Conservation (phyloP, 2,113 vertebrate genomes). For the Heloderma charlesbogerti region DNA sequence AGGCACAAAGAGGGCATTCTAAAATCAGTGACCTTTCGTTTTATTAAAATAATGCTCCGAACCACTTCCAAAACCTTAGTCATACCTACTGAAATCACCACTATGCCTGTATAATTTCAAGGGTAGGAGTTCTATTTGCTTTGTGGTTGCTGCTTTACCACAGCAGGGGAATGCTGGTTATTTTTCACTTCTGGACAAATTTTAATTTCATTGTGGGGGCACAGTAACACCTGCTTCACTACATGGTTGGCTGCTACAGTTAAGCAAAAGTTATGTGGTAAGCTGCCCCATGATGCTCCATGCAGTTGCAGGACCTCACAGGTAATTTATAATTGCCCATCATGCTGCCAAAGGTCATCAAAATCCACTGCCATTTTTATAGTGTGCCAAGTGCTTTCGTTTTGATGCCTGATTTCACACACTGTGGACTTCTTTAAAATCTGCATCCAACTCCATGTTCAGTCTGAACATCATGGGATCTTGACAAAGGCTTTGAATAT, state of each 20-base stretch:
- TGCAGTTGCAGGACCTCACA: neutral
- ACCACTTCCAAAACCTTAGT: neutral
- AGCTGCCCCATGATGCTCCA: neutral
- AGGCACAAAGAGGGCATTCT: neutral
- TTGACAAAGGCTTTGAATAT: neutral
- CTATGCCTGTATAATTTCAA: neutral
- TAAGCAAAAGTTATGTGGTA: neutral
- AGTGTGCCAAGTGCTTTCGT: neutral
- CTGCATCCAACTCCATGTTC: no score
- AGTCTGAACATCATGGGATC: neutral
- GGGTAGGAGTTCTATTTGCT: no score
- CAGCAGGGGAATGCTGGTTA: neutral
- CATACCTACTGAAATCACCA: neutral
- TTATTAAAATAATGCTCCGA: neutral
- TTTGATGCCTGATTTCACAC: neutral
- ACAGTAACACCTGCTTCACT: neutral
- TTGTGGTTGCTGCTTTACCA: neutral
- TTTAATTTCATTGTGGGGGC: neutral
- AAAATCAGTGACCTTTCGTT: no score
- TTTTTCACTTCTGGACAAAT: no score
- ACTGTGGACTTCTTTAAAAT: neutral
- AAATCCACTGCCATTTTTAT: neutral
- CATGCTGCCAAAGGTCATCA: neutral
- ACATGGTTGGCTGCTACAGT: neutral
- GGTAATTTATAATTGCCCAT: neutral